Percentiles rank a stretch among this genome's conserved stretches.
Conservation (phyloP, 2,888 invertebrate species). For the Acleris sparsana region DNA sequence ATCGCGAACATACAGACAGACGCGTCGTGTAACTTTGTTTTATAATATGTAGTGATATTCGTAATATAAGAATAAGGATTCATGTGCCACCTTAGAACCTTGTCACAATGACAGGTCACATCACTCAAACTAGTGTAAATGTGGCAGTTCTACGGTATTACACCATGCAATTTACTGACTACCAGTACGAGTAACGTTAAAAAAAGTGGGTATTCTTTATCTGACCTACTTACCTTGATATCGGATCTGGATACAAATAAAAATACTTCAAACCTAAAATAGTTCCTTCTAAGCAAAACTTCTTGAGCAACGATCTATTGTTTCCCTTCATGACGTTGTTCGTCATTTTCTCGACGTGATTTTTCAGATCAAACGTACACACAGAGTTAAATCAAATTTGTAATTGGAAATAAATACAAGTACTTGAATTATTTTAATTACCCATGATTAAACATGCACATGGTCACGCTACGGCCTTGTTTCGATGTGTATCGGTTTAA, state of each 20-base stretch:
- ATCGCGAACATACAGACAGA: no score
- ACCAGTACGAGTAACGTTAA: no score
- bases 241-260: constrained; percentile 67
- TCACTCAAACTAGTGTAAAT: no score
- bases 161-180: no score
- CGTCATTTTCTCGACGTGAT: constrained; percentile 11
- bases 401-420: not conserved
- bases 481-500: constrained; percentile 1
- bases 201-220: not conserved
- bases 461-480: constrained; percentile 1
- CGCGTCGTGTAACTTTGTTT: no score
- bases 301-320: constrained; percentile 51
- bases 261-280: constrained; percentile 72
- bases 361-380: not conserved
- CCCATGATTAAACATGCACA: constrained; percentile 1
- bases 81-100: no score
- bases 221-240: constrained; percentile 62
- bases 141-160: not conserved
- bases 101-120: no score
- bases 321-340: constrained; percentile 48
- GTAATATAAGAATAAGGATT: no score
- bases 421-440: not conserved
- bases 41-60: no score
- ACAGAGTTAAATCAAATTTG: not conserved
- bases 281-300: constrained; percentile 64